phyloP scores from a whole-genome alignment of 2,888 invertebrate genomes.

The Erannis defoliaria region DNA sequence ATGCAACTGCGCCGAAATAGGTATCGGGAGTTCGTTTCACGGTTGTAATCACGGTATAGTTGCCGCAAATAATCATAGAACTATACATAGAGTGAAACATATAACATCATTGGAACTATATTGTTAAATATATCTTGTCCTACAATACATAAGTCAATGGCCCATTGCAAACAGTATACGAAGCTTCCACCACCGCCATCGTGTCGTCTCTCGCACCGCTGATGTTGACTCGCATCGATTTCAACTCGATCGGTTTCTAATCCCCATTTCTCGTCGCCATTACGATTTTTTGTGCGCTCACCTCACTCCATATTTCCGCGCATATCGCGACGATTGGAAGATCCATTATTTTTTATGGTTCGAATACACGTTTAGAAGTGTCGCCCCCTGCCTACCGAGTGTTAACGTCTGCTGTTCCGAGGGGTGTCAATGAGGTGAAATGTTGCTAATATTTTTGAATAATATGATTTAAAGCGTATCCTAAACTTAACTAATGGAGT shows the following conservation, averaged over 20 bases:
- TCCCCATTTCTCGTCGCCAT: conserved; percentile 84
- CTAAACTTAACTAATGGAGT: neutral
- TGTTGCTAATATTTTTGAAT: conserved; percentile 38
- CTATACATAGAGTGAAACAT: too few species aligned
- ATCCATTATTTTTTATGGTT: conserved; percentile 86
- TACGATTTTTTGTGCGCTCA: conserved; percentile 84
- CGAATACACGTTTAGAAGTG: conserved; percentile 81
- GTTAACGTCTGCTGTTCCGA: conserved; percentile 65
- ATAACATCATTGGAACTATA: too few species aligned
- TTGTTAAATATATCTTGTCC: too few species aligned
- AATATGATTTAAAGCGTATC: conserved; percentile 35
- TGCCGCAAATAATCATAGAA: too few species aligned
- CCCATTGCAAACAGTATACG: neutral
- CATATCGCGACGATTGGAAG: conserved; percentile 85
- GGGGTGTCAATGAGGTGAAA: conserved; percentile 61
- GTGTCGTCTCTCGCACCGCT: conserved; percentile 43
- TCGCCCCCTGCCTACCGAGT: conserved; percentile 71
- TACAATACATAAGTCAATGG: too few species aligned
- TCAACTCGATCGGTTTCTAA: conserved; percentile 83
- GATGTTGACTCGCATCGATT: conserved; percentile 79
- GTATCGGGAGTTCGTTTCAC: too few species aligned
- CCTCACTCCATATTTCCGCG: conserved; percentile 85
- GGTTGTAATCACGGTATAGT: too few species aligned
- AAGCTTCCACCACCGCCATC: conserved; percentile 25
- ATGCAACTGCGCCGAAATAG: too few species aligned